Percentiles rank a stretch among this genome's conserved stretches.
These are phyloP conservation scores for Rhyacichthys aspro DNA, from an alignment of 2,797 vertebrate genomes.

Conservation along the genomic window DNA sequence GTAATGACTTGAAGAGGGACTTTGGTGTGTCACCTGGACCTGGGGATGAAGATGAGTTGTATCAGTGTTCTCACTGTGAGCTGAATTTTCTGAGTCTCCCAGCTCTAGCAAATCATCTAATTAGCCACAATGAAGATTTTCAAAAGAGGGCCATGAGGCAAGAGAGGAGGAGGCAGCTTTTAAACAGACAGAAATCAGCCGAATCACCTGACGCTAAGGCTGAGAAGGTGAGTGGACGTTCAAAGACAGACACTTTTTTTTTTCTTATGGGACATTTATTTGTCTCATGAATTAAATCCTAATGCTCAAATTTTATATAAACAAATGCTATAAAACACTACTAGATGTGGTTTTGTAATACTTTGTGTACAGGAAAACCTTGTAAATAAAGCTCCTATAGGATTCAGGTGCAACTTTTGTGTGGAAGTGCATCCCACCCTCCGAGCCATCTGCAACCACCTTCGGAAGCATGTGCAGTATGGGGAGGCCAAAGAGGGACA, in stretches of 20 bases:
- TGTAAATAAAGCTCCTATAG: conserved; percentile 79
- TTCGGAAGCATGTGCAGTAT: conserved; percentile 96
- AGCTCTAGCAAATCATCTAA: conserved; percentile 89
- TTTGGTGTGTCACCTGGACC: conserved; percentile 85
- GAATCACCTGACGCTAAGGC: conserved; percentile 85
- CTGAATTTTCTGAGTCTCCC: conserved; percentile 87
- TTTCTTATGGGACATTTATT: not conserved
- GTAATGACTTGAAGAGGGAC: conserved; percentile 93
- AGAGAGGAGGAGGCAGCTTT: conserved; percentile 91
- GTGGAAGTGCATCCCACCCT: conserved; percentile 96
- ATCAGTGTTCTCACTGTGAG: conserved; percentile 96
- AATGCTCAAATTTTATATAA: too few species aligned
- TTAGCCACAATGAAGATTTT: conserved; percentile 94
- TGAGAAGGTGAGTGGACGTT: conserved; percentile 86
- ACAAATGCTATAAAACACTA: not conserved
- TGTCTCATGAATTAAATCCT: too few species aligned
- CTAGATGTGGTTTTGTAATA: not conserved
- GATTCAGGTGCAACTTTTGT: conserved; percentile 98
- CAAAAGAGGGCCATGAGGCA: conserved; percentile 92
- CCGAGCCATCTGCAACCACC: conserved; percentile 97
- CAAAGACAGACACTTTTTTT: not conserved
- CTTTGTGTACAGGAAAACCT: conserved; percentile 60
- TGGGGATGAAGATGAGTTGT: conserved; percentile 85
- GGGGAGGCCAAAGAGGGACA: conserved; percentile 89
- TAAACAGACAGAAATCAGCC: conserved; percentile 88